These are phyloP conservation scores for Scaptomyza tumidula DNA, from an alignment of 2,888 invertebrate genomes.

Conservation along the genomic window DNA sequence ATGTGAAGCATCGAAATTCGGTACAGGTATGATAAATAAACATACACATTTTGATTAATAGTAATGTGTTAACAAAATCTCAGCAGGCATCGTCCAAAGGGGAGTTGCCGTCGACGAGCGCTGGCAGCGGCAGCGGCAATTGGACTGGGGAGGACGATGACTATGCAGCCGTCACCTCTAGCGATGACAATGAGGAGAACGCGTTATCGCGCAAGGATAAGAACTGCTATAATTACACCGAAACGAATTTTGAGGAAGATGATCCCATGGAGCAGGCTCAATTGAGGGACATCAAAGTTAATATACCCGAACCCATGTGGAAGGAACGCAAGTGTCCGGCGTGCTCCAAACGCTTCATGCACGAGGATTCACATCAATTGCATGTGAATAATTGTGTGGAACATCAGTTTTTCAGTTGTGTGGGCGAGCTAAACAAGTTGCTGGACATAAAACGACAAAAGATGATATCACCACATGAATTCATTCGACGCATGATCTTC, in stretches of 20 bases:
- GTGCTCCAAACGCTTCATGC: constrained; percentile 83
- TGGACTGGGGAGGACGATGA: constrained; percentile 71
- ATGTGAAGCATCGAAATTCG: constrained; percentile 68
- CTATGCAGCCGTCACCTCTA: constrained; percentile 73
- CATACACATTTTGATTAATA: neutral
- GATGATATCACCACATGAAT: constrained; percentile 84
- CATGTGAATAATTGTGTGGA: constrained; percentile 83
- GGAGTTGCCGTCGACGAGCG: constrained; percentile 56
- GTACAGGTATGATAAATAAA: constrained; percentile 18
- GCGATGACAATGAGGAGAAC: constrained; percentile 80
- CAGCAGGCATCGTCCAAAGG: constrained; percentile 15
- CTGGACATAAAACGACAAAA: constrained; percentile 80
- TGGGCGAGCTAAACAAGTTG: constrained; percentile 81
- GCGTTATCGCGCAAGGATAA: constrained; percentile 64
- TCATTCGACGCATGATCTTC: constrained; percentile 84
- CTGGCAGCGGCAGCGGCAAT: constrained; percentile 47
- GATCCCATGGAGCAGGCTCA: constrained; percentile 83
- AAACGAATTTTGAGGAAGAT: constrained; percentile 84
- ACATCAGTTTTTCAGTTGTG: constrained; percentile 80
- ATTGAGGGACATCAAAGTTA: constrained; percentile 82
- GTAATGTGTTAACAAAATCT: neutral
- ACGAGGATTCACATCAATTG: constrained; percentile 82
- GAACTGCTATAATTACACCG: constrained; percentile 82
- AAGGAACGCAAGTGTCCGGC: constrained; percentile 84
- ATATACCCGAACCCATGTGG: constrained; percentile 82